A percentile compares a stretch with the other conserved stretches of the same genome.
Evolutionary conservation across 2,113 vertebrate genomes (phyloP).

Genomic region (Erythrocercus mccallii): DNA sequence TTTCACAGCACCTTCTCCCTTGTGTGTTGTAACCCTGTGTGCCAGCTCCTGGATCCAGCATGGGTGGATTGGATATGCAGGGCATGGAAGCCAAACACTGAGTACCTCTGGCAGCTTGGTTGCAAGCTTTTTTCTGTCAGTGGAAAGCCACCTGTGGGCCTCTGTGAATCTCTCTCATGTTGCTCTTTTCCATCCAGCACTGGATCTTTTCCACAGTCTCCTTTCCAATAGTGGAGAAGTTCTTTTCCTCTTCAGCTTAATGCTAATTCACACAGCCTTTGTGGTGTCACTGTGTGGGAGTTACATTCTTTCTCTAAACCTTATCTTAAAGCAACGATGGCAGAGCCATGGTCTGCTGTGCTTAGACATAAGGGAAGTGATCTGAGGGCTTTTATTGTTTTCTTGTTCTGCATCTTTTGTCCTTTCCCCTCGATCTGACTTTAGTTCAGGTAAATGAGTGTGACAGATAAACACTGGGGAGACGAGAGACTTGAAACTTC

Average conservation of each 20-base stretch:
- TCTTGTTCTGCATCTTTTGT: rapidly evolving
- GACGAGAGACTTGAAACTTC: neutral
- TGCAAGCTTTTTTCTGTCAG: neutral
- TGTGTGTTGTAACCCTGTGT: neutral
- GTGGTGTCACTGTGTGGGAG: neutral
- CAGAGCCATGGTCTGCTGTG: neutral
- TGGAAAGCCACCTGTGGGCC: neutral
- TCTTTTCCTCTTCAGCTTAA: neutral
- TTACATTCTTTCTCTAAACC: neutral
- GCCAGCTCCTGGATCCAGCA: neutral
- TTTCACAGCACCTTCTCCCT: neutral
- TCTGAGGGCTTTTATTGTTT: neutral
- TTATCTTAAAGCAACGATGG: neutral
- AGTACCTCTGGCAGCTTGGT: neutral
- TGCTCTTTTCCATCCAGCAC: neutral
- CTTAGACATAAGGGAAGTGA: neutral
- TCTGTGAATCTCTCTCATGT: neutral
- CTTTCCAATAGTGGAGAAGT: neutral
- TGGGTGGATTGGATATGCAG: neutral
- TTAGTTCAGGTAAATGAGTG: neutral
- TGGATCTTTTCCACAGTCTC: neutral
- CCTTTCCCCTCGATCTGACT: neutral
- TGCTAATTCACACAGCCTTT: neutral
- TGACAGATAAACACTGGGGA: neutral
- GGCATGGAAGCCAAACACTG: rapidly evolving